Evolutionary conservation across 2,888 invertebrate genomes (phyloP).

Genomic region (Lasioglossum zephyrum): DNA sequence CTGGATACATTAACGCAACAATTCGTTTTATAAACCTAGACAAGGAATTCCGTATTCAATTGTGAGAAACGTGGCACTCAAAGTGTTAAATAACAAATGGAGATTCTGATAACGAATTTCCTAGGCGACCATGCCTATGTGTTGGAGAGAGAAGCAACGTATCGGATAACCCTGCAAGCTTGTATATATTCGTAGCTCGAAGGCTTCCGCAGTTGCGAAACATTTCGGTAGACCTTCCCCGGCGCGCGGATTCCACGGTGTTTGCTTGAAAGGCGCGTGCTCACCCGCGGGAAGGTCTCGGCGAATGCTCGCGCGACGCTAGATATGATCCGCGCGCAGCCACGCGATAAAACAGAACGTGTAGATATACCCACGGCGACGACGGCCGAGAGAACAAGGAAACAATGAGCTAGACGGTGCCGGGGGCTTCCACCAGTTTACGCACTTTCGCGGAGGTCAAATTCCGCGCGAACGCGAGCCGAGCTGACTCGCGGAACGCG

Average conservation of each 20-base stretch:
- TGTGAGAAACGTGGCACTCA: too few relatives aligned
- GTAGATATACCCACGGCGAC: constrained; percentile 16
- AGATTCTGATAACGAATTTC: not conserved
- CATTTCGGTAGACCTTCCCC: constrained; percentile 50
- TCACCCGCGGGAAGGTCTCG: constrained; percentile 46
- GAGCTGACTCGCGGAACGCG: constrained; percentile 19
- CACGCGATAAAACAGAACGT: constrained; percentile 43
- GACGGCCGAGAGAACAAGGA: constrained; percentile 44
- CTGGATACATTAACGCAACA: not conserved
- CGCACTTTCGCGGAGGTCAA: constrained; percentile 75
- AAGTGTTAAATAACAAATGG: too few relatives aligned
- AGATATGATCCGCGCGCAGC: constrained; percentile 43
- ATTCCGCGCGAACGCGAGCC: constrained; percentile 66
- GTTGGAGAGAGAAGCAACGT: not conserved
- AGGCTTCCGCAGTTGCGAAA: constrained; percentile 57
- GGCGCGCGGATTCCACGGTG: constrained; percentile 32
- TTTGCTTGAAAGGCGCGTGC: constrained; percentile 39
- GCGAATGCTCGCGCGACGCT: constrained; percentile 41
- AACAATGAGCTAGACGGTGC: constrained; percentile 59
- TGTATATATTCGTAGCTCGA: constrained; percentile 19
- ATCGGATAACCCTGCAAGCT: constrained; percentile 17
- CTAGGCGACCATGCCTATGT: not conserved
- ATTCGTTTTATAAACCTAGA: too few relatives aligned
- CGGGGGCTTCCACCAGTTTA: constrained; percentile 63
- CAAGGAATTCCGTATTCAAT: too few relatives aligned